phyloP scores from a whole-genome alignment of 2,888 invertebrate species.

The Amiota communis region DNA sequence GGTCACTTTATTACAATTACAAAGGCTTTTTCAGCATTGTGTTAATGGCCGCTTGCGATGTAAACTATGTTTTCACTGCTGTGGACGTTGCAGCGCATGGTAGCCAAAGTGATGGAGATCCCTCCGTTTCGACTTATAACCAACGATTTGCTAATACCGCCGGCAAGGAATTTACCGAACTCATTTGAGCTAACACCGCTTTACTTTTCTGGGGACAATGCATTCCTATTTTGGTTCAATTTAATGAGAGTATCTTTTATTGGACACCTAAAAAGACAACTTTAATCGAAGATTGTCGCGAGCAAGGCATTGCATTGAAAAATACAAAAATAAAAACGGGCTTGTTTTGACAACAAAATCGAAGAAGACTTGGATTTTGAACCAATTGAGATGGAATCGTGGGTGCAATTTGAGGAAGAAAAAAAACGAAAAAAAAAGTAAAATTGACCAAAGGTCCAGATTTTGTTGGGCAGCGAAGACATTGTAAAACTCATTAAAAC shows the following conservation, averaged over 20 bases:
- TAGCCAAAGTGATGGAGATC: not conserved
- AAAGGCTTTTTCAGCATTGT: conserved; percentile 1
- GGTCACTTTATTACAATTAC: not conserved
- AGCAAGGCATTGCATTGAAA: conserved; percentile 1
- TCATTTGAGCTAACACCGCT: not conserved
- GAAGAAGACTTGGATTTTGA: too few species aligned
- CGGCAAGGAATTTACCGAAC: not conserved
- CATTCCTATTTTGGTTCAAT: not conserved
- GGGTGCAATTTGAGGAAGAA: too few species aligned
- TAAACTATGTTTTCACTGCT: not conserved
- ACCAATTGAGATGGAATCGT: too few species aligned
- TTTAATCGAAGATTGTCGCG: not conserved
- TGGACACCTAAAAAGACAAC: not conserved
- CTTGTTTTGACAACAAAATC: too few species aligned
- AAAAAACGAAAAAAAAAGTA: too few species aligned
- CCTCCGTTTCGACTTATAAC: not conserved
- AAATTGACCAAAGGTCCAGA: too few species aligned
- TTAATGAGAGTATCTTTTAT: not conserved
- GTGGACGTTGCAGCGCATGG: not conserved
- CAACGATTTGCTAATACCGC: not conserved
- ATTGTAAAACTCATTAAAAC: too few species aligned
- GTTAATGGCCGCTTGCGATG: not conserved
- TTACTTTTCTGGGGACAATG: not conserved
- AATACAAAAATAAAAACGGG: too few species aligned
- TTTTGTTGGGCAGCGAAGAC: too few species aligned